phyloP scores from a whole-genome alignment of 2,113 vertebrate species.

The Stegastes partitus region DNA sequence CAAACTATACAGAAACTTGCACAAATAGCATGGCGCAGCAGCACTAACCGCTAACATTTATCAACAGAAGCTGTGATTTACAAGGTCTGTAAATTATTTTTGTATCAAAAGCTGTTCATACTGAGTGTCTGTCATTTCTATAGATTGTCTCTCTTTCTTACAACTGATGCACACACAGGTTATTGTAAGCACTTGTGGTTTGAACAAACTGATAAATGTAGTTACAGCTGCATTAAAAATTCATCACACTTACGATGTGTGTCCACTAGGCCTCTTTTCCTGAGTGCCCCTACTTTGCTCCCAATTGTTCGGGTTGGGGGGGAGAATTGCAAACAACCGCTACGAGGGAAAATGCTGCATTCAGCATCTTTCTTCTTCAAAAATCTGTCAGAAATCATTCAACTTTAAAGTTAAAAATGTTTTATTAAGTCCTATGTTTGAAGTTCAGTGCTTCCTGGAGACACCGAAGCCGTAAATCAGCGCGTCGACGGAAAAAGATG shows the following conservation, averaged over 20 bases:
- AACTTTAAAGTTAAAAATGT: constrained; percentile 18
- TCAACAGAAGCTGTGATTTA: constrained; percentile 55
- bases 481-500: constrained; percentile 47
- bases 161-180: constrained; percentile 27
- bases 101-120: constrained; percentile 54
- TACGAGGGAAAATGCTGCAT: constrained; percentile 7
- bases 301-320: constrained; percentile 9
- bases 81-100: constrained; percentile 36
- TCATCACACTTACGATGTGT: constrained; percentile 40
- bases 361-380: constrained; percentile 12
- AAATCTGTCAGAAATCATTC: constrained; percentile 4
- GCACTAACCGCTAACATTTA: constrained; percentile 56
- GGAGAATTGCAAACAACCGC: constrained; percentile 6
- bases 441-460: constrained; percentile 2
- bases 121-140: constrained; percentile 41
- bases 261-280: constrained; percentile 69
- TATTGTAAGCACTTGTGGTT: constrained; percentile 36
- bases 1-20: constrained; percentile 67
- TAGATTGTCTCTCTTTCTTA: constrained; percentile 38
- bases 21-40: constrained; percentile 56
- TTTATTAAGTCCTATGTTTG: constrained; percentile 12
- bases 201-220: constrained; percentile 45
- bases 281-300: constrained; percentile 26
- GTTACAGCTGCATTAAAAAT: constrained; percentile 49
- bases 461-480: constrained; percentile 15